These are phyloP conservation scores for Natator depressus DNA, from an alignment of 2,113 vertebrate species.

Conservation along the genomic window DNA sequence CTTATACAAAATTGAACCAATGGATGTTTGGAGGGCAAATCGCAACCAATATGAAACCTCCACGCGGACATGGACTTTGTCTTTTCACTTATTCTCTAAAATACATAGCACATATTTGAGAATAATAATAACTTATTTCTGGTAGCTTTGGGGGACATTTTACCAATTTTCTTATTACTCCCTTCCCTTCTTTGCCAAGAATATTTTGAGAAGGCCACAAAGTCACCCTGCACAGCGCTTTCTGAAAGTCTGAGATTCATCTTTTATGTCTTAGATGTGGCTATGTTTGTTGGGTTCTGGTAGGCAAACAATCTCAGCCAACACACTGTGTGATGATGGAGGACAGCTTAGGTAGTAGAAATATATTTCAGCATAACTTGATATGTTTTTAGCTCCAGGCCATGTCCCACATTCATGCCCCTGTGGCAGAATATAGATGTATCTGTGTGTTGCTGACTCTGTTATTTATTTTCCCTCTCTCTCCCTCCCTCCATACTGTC, in stretches of 20 bases:
- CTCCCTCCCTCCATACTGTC: not conserved
- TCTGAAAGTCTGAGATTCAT: slow-evolving; percentile 36
- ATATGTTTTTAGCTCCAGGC: not conserved
- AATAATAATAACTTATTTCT: not conserved
- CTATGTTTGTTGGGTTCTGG: not conserved
- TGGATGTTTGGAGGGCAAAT: not conserved
- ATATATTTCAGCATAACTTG: not conserved
- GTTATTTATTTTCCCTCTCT: not conserved
- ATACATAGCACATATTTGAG: fast-evolving
- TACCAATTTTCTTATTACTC: slow-evolving; percentile 46
- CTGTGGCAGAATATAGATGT: not conserved
- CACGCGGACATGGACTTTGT: not conserved
- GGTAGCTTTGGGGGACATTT: not conserved
- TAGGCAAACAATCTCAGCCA: slow-evolving; percentile 13
- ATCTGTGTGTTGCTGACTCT: fast-evolving
- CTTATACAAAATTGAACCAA: not conserved
- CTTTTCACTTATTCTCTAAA: not conserved
- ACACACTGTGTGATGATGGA: not conserved
- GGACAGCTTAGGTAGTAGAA: not conserved
- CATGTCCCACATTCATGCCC: not conserved
- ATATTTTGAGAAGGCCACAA: slow-evolving; percentile 39
- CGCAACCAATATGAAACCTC: not conserved
- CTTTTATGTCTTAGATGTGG: slow-evolving; percentile 32
- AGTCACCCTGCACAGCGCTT: not conserved
- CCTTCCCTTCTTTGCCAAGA: slow-evolving; percentile 40